A percentile compares a stretch with the other conserved stretches of the same genome.
Conservation (phyloP, 2,888 invertebrate genomes). For the Sesia bembeciformis region DNA sequence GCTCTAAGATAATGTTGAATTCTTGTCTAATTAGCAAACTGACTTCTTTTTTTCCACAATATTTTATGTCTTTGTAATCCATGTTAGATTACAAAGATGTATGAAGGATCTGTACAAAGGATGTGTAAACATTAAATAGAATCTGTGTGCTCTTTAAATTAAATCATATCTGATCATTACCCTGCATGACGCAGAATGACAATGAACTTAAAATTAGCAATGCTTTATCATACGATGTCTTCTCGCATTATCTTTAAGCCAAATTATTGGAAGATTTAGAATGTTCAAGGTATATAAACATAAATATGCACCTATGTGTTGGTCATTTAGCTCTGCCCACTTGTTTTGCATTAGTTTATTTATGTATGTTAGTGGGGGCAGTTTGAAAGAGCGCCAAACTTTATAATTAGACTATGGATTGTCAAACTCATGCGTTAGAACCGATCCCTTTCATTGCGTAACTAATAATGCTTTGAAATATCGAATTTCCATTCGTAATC, state of each 20-base stretch:
- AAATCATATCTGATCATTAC: too few species aligned
- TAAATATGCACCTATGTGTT: neutral
- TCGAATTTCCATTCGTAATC: neutral
- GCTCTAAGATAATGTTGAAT: neutral
- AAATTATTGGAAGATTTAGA: neutral
- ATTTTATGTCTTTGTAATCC: too few species aligned
- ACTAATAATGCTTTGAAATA: neutral
- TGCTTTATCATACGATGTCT: too few species aligned
- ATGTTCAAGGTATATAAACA: neutral
- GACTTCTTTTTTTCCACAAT: neutral
- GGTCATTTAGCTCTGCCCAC: slow-evolving; percentile 31
- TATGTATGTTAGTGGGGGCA: slow-evolving; percentile 32
- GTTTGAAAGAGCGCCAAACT: slow-evolving; percentile 52
- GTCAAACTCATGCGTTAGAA: slow-evolving; percentile 36
- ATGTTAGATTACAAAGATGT: too few species aligned
- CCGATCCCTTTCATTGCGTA: neutral
- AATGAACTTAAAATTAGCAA: too few species aligned
- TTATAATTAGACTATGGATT: slow-evolving; percentile 51
- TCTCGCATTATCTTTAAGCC: too few species aligned
- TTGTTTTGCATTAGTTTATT: slow-evolving; percentile 34
- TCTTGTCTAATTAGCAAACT: neutral
- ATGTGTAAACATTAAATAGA: too few species aligned
- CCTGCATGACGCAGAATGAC: too few species aligned
- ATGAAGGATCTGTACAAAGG: too few species aligned
- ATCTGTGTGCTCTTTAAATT: too few species aligned